These are phyloP conservation scores for Zosterops hypoxanthus DNA, from an alignment of 2,113 vertebrate genomes.

Conservation along the genomic window DNA sequence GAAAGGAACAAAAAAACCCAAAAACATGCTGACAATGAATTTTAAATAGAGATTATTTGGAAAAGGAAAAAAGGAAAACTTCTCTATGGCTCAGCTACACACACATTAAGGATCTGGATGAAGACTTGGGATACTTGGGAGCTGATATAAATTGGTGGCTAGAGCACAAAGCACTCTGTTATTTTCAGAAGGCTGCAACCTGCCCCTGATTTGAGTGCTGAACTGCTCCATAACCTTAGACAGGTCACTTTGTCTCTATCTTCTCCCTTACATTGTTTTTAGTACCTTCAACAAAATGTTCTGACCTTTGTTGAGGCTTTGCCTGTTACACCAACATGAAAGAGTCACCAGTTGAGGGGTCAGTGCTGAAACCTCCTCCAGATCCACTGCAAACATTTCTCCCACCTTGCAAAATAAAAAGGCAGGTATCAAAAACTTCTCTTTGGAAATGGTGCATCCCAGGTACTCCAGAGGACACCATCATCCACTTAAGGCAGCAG, in stretches of 20 bases:
- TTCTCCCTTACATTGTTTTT: background rate
- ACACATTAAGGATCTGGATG: background rate
- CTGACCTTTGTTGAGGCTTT: background rate
- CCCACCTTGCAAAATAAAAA: background rate
- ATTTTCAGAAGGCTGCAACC: background rate
- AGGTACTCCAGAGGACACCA: background rate
- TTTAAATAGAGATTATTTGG: background rate
- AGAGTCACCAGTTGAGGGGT: background rate
- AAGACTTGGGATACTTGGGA: background rate
- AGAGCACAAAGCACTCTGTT: background rate
- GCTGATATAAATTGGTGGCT: background rate
- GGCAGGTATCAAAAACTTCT: background rate
- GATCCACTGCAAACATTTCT: background rate
- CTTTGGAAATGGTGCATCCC: background rate
- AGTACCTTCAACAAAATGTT: background rate
- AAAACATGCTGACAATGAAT: background rate
- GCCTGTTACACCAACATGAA: rapidly evolving
- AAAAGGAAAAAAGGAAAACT: background rate
- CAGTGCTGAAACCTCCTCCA: background rate
- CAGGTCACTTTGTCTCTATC: background rate
- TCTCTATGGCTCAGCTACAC: background rate
- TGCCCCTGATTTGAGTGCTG: background rate
- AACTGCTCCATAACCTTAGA: background rate
- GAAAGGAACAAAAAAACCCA: background rate
- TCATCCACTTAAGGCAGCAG: rapidly evolving